phyloP scores from a whole-genome alignment of 2,888 invertebrate species.

The Thyatira batis region DNA sequence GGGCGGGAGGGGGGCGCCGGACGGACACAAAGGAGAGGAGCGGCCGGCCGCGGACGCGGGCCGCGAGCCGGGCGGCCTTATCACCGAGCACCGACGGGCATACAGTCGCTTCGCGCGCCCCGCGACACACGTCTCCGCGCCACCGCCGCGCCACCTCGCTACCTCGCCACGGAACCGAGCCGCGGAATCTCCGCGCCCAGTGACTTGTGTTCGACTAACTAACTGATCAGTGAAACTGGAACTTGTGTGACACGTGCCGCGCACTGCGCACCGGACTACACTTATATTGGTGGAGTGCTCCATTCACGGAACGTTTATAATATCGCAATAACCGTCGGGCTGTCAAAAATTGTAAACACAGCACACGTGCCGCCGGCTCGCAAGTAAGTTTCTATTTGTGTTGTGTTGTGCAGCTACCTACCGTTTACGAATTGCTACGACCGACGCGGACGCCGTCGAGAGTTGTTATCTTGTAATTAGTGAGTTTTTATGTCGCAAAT shows the following conservation, averaged over 20 bases:
- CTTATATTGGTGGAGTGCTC: slow-evolving; percentile 51
- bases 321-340: slow-evolving; percentile 56
- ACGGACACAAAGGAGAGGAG: slow-evolving; percentile 82
- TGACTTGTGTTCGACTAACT: slow-evolving; percentile 48
- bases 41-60: slow-evolving; percentile 73
- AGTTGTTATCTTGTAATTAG: neutral
- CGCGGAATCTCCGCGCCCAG: slow-evolving; percentile 28
- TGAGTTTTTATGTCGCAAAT: neutral
- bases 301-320: slow-evolving; percentile 47
- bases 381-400: slow-evolving; percentile 64
- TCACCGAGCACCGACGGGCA: slow-evolving; percentile 67
- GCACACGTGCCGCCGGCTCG: slow-evolving; percentile 68
- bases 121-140: slow-evolving; percentile 59
- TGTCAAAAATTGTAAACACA: slow-evolving; percentile 74
- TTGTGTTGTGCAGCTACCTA: slow-evolving; percentile 16
- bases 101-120: slow-evolving; percentile 73
- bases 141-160: slow-evolving; percentile 29
- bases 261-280: slow-evolving; percentile 56
- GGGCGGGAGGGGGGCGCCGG: slow-evolving; percentile 45
- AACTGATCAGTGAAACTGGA: slow-evolving; percentile 49
- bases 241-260: slow-evolving; percentile 58
- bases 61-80: slow-evolving; percentile 70
- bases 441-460: no score
- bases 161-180: no score
- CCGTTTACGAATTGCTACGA: neutral